These are phyloP conservation scores for Tretioscincus oriximinensis DNA, from an alignment of 2,113 vertebrate species.

Conservation along the genomic window DNA sequence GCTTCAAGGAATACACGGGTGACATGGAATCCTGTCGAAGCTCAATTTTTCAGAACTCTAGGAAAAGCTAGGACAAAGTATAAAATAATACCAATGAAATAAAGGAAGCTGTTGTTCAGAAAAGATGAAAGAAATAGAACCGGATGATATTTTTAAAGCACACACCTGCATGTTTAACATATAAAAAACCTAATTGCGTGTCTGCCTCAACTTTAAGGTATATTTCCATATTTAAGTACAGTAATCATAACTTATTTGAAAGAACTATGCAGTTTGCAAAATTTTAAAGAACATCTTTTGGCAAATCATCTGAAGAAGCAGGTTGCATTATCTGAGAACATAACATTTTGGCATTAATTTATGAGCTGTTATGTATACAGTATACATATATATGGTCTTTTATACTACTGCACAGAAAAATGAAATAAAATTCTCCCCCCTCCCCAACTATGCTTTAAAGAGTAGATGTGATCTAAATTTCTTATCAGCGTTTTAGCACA, in stretches of 20 bases:
- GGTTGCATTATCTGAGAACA: neutral
- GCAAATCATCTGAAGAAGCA: neutral
- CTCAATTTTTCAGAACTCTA: neutral
- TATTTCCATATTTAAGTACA: slow-evolving; percentile 6
- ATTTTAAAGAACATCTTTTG: neutral
- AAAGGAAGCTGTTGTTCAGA: neutral
- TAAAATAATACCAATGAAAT: slow-evolving; percentile 5
- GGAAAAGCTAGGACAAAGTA: neutral
- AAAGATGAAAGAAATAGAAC: neutral
- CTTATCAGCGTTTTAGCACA: too few species aligned
- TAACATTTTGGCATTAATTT: neutral
- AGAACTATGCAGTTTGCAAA: neutral
- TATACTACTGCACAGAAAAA: too few species aligned
- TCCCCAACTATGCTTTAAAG: too few species aligned
- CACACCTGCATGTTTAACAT: neutral
- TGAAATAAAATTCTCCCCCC: too few species aligned
- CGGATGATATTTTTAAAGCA: neutral
- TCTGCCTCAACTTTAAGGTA: slow-evolving; percentile 2
- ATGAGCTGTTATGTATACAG: neutral
- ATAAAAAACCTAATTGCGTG: neutral
- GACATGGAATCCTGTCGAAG: neutral
- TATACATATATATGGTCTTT: too few species aligned
- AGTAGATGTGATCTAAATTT: too few species aligned
- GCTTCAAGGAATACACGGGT: neutral
- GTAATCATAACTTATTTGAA: slow-evolving; percentile 3